Evolutionary conservation across 2,888 invertebrate genomes (phyloP).

Genomic region (Lasioglossum figueresi): DNA sequence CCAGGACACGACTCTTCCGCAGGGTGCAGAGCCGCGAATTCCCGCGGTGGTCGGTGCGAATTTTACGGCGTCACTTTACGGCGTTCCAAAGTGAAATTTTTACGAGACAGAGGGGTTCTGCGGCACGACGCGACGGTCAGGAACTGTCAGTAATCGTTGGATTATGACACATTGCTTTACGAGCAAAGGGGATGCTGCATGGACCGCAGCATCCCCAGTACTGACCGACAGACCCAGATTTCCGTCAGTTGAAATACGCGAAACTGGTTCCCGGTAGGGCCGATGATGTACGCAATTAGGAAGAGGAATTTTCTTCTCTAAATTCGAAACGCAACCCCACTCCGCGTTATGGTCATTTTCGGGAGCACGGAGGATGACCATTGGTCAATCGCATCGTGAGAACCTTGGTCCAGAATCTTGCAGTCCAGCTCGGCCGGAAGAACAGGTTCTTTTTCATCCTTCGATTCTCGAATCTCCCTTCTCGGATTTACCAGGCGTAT

Average conservation of each 20-base stretch:
- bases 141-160: conserved; percentile 47
- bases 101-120: conserved; percentile 42
- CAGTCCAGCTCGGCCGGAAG: conserved; percentile 54
- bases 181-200: conserved; percentile 75
- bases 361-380: conserved; percentile 68
- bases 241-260: conserved; percentile 68
- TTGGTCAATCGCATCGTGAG: conserved; percentile 80
- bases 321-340: conserved; percentile 66
- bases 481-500: conserved; percentile 27
- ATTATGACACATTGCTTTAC: conserved; percentile 57
- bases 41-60: not conserved
- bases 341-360: conserved; percentile 40
- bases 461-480: conserved; percentile 26
- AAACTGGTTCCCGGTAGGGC: conserved; percentile 74
- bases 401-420: conserved; percentile 76
- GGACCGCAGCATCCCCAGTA: conserved; percentile 77
- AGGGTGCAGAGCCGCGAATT: not conserved
- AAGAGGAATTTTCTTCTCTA: conserved; percentile 70
- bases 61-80: not conserved
- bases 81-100: conserved; percentile 23
- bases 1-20: not conserved
- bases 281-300: conserved; percentile 61
- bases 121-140: conserved; percentile 37
- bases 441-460: conserved; percentile 73
- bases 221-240: conserved; percentile 75